Conservation (phyloP, 2,888 invertebrate genomes). For the Perdita meconis region DNA sequence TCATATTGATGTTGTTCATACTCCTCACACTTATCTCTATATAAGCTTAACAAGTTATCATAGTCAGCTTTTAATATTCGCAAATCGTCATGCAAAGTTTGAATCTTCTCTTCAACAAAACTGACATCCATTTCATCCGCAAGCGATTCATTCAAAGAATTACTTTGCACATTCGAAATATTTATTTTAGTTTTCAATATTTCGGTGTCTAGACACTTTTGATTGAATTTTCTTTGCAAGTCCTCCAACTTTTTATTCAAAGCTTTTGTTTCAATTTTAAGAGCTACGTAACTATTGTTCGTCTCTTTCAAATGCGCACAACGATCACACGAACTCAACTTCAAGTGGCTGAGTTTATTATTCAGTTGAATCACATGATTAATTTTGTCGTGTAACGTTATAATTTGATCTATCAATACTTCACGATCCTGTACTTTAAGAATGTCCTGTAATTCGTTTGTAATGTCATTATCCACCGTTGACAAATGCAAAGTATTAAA, state of each 20-base stretch:
- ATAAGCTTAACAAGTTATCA: conserved; percentile 69
- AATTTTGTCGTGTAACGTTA: conserved; percentile 67
- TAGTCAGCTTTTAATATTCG: conserved; percentile 73
- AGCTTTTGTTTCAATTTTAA: conserved; percentile 73
- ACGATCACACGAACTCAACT: conserved; percentile 72
- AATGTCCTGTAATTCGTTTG: conserved; percentile 15
- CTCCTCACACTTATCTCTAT: conserved; percentile 75
- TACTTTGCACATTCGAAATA: conserved; percentile 74
- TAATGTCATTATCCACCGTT: conserved; percentile 18
- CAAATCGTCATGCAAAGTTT: conserved; percentile 71
- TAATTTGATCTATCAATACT: conserved; percentile 50
- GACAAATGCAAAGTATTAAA: conserved; percentile 38
- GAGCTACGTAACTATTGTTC: conserved; percentile 69
- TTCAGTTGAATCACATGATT: conserved; percentile 70
- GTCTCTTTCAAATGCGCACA: conserved; percentile 74
- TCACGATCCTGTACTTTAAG: conserved; percentile 46
- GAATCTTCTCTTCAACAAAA: conserved; percentile 76
- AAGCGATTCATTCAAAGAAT: conserved; percentile 66
- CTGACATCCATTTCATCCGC: conserved; percentile 74
- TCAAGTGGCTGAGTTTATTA: conserved; percentile 74
- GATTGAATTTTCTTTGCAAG: conserved; percentile 74
- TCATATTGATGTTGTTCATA: conserved; percentile 72
- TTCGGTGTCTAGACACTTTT: conserved; percentile 73
- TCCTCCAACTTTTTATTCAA: conserved; percentile 71
- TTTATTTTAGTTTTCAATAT: conserved; percentile 74